Evolutionary conservation across 2,888 invertebrate genomes (phyloP).

Genomic region (Napeogenes inachia): DNA sequence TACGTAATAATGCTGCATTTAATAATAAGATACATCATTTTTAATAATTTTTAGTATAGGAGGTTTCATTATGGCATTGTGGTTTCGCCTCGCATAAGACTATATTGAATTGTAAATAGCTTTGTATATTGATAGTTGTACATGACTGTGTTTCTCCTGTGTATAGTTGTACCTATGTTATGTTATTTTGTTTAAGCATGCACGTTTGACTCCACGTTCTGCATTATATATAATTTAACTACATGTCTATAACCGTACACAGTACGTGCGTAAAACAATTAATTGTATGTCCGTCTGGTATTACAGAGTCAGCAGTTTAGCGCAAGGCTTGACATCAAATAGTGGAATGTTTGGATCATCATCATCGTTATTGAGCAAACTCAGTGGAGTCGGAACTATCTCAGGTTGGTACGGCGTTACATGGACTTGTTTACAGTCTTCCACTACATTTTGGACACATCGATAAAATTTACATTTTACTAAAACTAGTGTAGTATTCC

Average conservation of each 20-base stretch:
- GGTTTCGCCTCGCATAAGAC: conserved; percentile 17
- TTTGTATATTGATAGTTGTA: conserved; percentile 46
- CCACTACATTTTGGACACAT: conserved; percentile 20
- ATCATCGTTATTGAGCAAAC: conserved; percentile 79
- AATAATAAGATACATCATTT: no score
- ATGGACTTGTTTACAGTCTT: conserved; percentile 31
- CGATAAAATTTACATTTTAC: no score
- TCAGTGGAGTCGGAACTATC: conserved; percentile 72
- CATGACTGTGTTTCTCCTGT: conserved; percentile 39
- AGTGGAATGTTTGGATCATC: conserved; percentile 85
- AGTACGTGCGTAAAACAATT: conserved; percentile 18
- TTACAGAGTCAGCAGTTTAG: conserved; percentile 75
- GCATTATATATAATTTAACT: conserved; percentile 29
- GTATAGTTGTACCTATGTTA: conserved; percentile 46
- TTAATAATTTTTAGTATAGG: no score
- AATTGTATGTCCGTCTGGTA: conserved; percentile 39
- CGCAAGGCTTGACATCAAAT: conserved; percentile 80
- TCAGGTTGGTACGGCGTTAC: conserved; percentile 60
- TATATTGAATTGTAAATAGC: conserved; percentile 50
- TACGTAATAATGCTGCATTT: no score
- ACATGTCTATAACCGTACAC: conserved; percentile 17
- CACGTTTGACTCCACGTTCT: conserved; percentile 34
- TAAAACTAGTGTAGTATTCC: no score
- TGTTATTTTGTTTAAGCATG: conserved; percentile 45
- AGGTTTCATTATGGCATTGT: background rate